These are phyloP conservation scores for Craterocephalus amniculus DNA, from an alignment of 2,797 vertebrate genomes.

Conservation along the genomic window DNA sequence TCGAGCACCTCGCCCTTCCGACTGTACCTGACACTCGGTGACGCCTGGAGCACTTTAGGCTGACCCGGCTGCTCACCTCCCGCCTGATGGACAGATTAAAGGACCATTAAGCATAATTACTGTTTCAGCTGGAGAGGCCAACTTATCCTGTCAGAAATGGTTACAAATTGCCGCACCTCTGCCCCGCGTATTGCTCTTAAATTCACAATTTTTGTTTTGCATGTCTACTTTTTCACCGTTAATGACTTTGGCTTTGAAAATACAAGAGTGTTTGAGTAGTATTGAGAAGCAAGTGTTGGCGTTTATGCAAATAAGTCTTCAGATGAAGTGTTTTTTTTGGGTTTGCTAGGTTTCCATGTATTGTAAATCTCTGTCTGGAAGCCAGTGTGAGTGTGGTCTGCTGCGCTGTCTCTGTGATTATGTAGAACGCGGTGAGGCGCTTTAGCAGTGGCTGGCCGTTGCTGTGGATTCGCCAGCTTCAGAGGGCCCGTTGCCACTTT, in stretches of 20 bases:
- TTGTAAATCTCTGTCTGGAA: slow-evolving; percentile 15
- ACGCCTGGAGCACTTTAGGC: slow-evolving; percentile 79
- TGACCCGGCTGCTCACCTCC: slow-evolving; percentile 80
- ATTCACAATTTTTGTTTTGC: slow-evolving; percentile 70
- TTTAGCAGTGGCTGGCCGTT: slow-evolving; percentile 64
- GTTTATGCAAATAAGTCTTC: slow-evolving; percentile 16
- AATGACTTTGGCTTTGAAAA: slow-evolving; percentile 53
- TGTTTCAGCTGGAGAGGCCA: slow-evolving; percentile 80
- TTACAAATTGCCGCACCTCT: slow-evolving; percentile 78
- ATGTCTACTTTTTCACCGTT: slow-evolving; percentile 52
- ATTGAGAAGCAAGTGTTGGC: slow-evolving; percentile 13
- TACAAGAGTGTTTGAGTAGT: slow-evolving; percentile 11
- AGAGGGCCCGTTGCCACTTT: slow-evolving; percentile 62
- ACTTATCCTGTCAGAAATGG: slow-evolving; percentile 80
- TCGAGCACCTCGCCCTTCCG: slow-evolving; percentile 66
- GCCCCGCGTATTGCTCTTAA: slow-evolving; percentile 59
- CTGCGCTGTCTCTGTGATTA: slow-evolving; percentile 73
- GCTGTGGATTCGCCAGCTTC: slow-evolving; percentile 67
- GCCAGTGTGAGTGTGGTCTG: slow-evolving; percentile 67
- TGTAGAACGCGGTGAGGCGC: slow-evolving; percentile 73
- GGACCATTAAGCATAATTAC: slow-evolving; percentile 87
- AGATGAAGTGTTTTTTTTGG: slow-evolving; percentile 9
- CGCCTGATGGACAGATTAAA: slow-evolving; percentile 84
- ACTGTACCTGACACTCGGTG: slow-evolving; percentile 73
- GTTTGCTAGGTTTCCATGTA: slow-evolving; percentile 3